Base-by-base conservation (phyloP, 1,140 invertebrate genomes). In the Nasonia vitripennis region DNA sequence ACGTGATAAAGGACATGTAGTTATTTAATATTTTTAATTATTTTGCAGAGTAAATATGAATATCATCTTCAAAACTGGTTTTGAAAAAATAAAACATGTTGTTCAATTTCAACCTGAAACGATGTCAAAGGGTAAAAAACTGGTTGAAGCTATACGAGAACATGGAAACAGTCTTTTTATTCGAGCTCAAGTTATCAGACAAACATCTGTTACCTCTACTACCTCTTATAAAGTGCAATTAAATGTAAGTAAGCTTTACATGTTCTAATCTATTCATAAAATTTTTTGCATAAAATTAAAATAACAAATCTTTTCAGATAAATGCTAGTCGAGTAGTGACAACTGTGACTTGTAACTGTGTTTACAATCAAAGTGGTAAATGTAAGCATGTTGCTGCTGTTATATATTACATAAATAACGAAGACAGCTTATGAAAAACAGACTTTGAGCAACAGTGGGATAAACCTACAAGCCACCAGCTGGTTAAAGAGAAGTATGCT, bases 311-410 rank as follows among this genome's bases (percentile, higher is more conserved):
- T 45, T 45, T 45, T 45, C 45, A 45, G 45, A 45, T 45, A 45
- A 45, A 10, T 45, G 45, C 5, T 45, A 2, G 10, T 48, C 12
- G 7, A 48, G 45, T 11, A 12, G 12, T 7, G 9, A 48, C 7
- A 48, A 48, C 45, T 48, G 45, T 48, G 9, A 11, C 45, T 31
- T 88, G 87, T 81, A 88, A 62, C 78, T 87, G 88, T 84, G 87
- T 88, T 45, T 89, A n/a, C n/a, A n/a, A n/a, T n/a, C n/a, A n/a
- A n/a, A n/a, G n/a, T n/a, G n/a, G n/a, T n/a, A n/a, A n/a, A n/a
- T n/a, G 85, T 77, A 89, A 87, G 81, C 86, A 88, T 71, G 67
- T 89, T 70, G 82, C 87, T 55, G 87, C 86, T 71, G 73, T 88
- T 20, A 87, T 87, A 37, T 68, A 88, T 75, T 89, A 73, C 45